phyloP scores from a whole-genome alignment of 2,113 vertebrate genomes.

The Strigops habroptila region DNA sequence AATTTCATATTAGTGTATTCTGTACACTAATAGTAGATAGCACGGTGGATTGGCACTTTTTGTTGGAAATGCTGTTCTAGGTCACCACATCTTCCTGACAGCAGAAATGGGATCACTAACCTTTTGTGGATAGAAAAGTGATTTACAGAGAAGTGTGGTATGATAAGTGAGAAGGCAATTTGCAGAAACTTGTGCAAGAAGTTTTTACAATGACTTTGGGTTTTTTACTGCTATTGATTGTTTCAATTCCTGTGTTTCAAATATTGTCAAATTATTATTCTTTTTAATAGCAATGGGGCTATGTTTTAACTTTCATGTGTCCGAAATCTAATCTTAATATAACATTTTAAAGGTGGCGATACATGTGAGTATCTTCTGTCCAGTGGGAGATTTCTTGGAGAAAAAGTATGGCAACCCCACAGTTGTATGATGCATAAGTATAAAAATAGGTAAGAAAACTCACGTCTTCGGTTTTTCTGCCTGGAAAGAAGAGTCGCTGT shows the following conservation, averaged over 20 bases:
- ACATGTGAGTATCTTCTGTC: conserved; percentile 94
- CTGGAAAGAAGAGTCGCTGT: background rate
- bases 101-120: background rate
- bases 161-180: background rate
- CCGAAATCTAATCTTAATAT: background rate
- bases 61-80: background rate
- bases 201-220: background rate
- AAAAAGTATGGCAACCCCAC: conserved; percentile 95
- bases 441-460: conserved; percentile 84
- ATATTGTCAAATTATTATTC: background rate
- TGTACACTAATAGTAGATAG: background rate
- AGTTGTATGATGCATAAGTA: conserved; percentile 99
- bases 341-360: conserved; percentile 81
- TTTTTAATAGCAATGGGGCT: background rate
- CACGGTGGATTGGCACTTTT: background rate
- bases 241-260: background rate
- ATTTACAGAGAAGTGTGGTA: background rate
- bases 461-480: background rate
- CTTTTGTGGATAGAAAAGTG: background rate
- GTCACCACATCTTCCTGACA: background rate
- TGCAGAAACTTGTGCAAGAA: background rate
- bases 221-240: background rate
- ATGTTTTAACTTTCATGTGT: background rate
- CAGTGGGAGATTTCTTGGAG: conserved; percentile 93
- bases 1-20: background rate